phyloP scores from a whole-genome alignment of 2,113 vertebrate species.

The Charina bottae region DNA sequence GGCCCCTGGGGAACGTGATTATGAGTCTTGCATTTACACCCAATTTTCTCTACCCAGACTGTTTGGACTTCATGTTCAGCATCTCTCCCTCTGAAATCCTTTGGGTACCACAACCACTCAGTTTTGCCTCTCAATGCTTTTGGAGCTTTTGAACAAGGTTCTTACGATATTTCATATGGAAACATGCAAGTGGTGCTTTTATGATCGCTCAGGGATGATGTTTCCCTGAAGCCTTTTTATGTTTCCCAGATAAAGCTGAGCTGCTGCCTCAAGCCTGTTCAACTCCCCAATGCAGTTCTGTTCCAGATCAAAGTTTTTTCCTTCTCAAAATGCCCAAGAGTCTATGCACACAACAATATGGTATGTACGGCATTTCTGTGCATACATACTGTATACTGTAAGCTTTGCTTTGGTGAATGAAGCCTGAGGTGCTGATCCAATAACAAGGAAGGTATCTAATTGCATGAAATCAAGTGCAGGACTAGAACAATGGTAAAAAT shows the following conservation, averaged over 20 bases:
- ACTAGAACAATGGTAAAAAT: not conserved
- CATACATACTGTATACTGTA: conserved; percentile 48
- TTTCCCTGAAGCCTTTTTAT: conserved; percentile 75
- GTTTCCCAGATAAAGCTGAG: conserved; percentile 66
- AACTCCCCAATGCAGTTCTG: conserved; percentile 64
- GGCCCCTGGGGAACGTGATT: conserved; percentile 18
- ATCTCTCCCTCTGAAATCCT: conserved; percentile 48
- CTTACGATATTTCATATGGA: conserved; percentile 54
- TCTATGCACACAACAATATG: conserved; percentile 46
- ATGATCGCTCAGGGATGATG: conserved; percentile 66
- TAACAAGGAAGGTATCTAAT: conserved; percentile 33
- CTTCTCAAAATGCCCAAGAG: conserved; percentile 67
- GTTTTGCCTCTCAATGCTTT: conserved; percentile 54
- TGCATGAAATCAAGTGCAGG: conserved; percentile 24
- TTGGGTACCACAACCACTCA: conserved; percentile 54
- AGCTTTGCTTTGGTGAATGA: conserved; percentile 41
- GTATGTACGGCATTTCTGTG: conserved; percentile 43
- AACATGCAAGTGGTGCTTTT: conserved; percentile 68
- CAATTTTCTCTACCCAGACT: conserved; percentile 21
- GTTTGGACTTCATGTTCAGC: conserved; percentile 33
- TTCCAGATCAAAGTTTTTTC: conserved; percentile 56
- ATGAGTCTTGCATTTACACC: conserved; percentile 41
- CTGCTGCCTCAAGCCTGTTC: conserved; percentile 70
- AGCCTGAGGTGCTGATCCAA: conserved; percentile 27
- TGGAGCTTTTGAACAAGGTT: conserved; percentile 52